phyloP scores from a whole-genome alignment of 2,797 vertebrate genomes.

The Silurus lanzhouensis region DNA sequence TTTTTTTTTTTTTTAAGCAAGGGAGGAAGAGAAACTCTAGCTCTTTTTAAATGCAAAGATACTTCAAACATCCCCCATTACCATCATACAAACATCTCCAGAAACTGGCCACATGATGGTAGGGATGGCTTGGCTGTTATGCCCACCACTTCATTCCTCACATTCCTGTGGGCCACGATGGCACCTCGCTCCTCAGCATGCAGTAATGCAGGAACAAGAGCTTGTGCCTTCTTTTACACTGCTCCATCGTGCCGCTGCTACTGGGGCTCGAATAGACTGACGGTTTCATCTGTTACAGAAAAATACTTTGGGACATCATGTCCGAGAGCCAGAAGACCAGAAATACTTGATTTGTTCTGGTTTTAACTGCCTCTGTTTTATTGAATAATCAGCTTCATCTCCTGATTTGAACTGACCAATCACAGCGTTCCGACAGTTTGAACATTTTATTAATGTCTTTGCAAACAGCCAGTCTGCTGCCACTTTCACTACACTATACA shows the following conservation, averaged over 20 bases:
- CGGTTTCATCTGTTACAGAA: neutral
- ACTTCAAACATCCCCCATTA: neutral
- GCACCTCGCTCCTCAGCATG: constrained; percentile 30
- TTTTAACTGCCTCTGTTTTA: neutral
- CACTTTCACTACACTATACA: neutral
- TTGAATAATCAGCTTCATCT: neutral
- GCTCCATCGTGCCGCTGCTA: neutral
- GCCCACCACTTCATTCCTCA: constrained; percentile 46
- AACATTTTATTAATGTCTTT: neutral
- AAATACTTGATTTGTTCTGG: neutral
- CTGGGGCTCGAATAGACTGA: neutral
- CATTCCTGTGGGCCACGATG: constrained; percentile 52
- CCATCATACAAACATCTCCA: constrained; percentile 23
- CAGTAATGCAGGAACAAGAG: constrained; percentile 34
- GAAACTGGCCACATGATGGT: constrained; percentile 31
- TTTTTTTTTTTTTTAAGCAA: neutral
- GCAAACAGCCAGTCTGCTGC: neutral
- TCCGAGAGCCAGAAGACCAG: neutral
- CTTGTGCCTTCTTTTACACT: constrained; percentile 22
- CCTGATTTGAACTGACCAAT: neutral
- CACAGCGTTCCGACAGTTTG: neutral
- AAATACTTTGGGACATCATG: neutral
- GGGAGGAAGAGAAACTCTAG: neutral
- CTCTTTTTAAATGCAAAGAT: neutral
- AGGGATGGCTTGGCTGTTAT: constrained; percentile 32